Conservation (phyloP, 2,888 invertebrate genomes). For the Acanthoscelides obtectus region DNA sequence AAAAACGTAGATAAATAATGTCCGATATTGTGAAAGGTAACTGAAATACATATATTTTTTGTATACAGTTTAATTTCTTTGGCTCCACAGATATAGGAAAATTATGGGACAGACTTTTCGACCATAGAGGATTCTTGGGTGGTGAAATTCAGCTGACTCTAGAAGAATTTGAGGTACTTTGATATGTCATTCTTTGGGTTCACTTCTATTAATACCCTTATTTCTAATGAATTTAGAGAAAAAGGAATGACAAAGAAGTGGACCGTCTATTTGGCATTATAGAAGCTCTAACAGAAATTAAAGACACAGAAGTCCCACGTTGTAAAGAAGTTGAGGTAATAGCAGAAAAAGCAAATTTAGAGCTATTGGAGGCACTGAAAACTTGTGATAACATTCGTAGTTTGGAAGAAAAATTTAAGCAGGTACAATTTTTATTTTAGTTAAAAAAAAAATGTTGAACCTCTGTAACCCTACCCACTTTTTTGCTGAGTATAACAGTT, state of each 20-base stretch:
- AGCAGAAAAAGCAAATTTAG: constrained; percentile 57
- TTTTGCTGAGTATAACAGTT: not conserved
- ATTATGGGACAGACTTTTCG: constrained; percentile 80
- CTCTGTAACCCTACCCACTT: too few species aligned
- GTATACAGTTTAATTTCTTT: constrained; percentile 17
- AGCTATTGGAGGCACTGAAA: constrained; percentile 61
- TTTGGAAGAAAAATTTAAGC: constrained; percentile 49
- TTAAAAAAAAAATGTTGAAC: too few species aligned
- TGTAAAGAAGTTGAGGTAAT: constrained; percentile 57
- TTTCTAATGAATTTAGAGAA: constrained; percentile 54
- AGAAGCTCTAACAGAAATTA: constrained; percentile 72
- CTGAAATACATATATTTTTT: constrained; percentile 21
- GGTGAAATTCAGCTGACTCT: constrained; percentile 82
- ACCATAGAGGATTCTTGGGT: constrained; percentile 79
- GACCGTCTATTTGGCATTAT: constrained; percentile 72
- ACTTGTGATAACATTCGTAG: constrained; percentile 60
- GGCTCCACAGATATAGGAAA: constrained; percentile 68
- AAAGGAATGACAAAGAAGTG: constrained; percentile 73
- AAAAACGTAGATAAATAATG: constrained; percentile 30
- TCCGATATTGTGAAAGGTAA: constrained; percentile 41
- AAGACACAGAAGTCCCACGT: constrained; percentile 67
- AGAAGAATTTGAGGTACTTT: constrained; percentile 77
- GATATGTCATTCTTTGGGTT: constrained; percentile 23
- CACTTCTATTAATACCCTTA: constrained; percentile 8
- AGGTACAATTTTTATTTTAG: constrained; percentile 33